Evolutionary conservation across 92 coral and sea anemone species (phyloP).

Genomic region (Parazoanthus atlanticus): DNA sequence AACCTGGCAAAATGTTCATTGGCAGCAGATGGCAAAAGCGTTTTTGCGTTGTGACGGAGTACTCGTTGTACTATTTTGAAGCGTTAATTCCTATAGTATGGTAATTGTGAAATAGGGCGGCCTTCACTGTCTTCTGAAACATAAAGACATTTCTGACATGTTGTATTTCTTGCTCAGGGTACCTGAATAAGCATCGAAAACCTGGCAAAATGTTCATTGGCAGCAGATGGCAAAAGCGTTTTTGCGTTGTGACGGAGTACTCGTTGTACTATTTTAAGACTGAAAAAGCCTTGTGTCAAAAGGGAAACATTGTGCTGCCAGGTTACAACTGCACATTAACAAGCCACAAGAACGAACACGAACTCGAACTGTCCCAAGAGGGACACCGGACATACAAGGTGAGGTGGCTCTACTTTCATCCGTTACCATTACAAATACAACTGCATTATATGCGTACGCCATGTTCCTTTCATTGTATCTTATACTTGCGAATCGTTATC

Average conservation of each 20-base stretch:
- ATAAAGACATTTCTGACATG: neutral
- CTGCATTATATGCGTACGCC: too few relatives aligned
- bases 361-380: constrained; percentile 57
- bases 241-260: constrained; percentile 77
- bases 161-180: constrained; percentile 49
- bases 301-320: constrained; percentile 82
- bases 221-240: constrained; percentile 85
- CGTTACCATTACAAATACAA: too few relatives aligned
- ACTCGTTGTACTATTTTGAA: constrained; percentile 75
- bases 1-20: constrained; percentile 65
- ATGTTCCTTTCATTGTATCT: too few relatives aligned
- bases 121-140: too few relatives aligned
- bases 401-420: constrained; percentile 10
- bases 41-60: constrained; percentile 79
- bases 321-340: constrained; percentile 56
- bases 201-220: constrained; percentile 71
- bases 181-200: constrained; percentile 73
- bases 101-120: too few relatives aligned
- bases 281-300: constrained; percentile 65
- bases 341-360: constrained; percentile 57
- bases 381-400: constrained; percentile 75
- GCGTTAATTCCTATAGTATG: too few relatives aligned
- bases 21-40: constrained; percentile 88
- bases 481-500: too few relatives aligned
- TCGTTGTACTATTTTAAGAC: constrained; percentile 77